phyloP scores from a whole-genome alignment of 53 echinoderm and acorn worm species.

The Paracentrotus lividus region DNA sequence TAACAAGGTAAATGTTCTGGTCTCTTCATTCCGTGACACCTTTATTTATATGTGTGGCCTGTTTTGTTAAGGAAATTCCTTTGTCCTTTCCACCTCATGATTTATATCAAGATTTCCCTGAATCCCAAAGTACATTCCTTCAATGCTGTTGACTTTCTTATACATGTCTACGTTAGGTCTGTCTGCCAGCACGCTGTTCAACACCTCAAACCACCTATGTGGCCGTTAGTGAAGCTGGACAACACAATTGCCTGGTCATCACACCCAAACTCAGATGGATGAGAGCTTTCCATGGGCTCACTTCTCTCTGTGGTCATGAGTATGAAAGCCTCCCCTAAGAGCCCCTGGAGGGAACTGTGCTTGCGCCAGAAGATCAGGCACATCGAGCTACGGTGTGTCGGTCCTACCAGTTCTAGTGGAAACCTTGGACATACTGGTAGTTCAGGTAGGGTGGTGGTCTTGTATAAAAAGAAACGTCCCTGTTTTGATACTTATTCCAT shows the following conservation, averaged over 20 bases:
- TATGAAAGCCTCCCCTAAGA: slow-evolving; percentile 68
- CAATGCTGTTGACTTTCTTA: neutral
- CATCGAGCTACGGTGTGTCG: slow-evolving; percentile 72
- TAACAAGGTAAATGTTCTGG: too few relatives aligned
- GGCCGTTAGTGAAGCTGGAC: slow-evolving; percentile 68
- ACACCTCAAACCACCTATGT: slow-evolving; percentile 38
- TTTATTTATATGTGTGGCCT: too few relatives aligned
- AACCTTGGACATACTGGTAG: neutral
- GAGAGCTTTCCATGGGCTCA: slow-evolving; percentile 88
- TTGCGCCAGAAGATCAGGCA: slow-evolving; percentile 84
- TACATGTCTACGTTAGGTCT: slow-evolving; percentile 43
- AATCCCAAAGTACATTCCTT: too few relatives aligned
- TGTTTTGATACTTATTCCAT: too few relatives aligned
- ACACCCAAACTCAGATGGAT: slow-evolving; percentile 66
- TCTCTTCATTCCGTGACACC: too few relatives aligned
- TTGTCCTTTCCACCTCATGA: too few relatives aligned
- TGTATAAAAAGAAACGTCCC: too few relatives aligned
- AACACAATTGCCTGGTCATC: slow-evolving; percentile 78
- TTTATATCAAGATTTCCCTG: too few relatives aligned
- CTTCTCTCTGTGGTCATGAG: slow-evolving; percentile 85
- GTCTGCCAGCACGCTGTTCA: slow-evolving; percentile 18
- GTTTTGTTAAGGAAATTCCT: too few relatives aligned
- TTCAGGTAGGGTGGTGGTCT: neutral
- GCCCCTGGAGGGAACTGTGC: slow-evolving; percentile 82
- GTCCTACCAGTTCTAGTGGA: neutral